Percentiles rank a stretch among this genome's conserved stretches.
phyloP scores from a whole-genome alignment of 2,888 invertebrate species.

The Eupeodes latifasciatus region DNA sequence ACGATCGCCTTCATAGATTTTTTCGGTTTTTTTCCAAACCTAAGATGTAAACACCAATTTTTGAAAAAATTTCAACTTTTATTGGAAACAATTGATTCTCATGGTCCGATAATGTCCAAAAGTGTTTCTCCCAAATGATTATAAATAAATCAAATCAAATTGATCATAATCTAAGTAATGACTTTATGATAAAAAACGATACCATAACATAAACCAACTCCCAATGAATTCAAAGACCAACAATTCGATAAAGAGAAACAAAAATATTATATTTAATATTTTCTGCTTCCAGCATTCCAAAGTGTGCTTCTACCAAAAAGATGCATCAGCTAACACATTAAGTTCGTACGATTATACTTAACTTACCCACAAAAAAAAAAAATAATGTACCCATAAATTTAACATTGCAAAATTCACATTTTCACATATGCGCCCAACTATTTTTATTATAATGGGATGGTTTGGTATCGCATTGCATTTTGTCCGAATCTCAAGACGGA shows the following conservation, averaged over 20 bases:
- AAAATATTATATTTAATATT: conserved; percentile 50
- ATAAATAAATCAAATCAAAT: too few relatives aligned
- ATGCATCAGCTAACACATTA: conserved; percentile 46
- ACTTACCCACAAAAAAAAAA: not conserved
- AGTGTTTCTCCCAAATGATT: too few relatives aligned
- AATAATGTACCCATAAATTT: conserved; percentile 48
- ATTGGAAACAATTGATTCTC: too few relatives aligned
- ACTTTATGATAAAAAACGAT: too few relatives aligned
- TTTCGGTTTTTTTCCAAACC: too few relatives aligned
- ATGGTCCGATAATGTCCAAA: too few relatives aligned
- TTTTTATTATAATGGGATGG: conserved; percentile 1
- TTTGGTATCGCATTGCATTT: conserved; percentile 40
- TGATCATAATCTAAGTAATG: too few relatives aligned
- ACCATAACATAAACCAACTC: too few relatives aligned
- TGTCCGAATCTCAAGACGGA: conserved; percentile 31
- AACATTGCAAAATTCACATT: conserved; percentile 63
- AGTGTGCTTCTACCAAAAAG: conserved; percentile 57
- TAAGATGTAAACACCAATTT: too few relatives aligned
- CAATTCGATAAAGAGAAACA: conserved; percentile 11
- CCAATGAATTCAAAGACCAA: conserved; percentile 40
- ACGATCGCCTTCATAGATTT: too few relatives aligned
- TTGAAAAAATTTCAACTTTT: too few relatives aligned
- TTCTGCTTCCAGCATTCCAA: conserved; percentile 71
- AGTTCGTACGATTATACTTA: conserved; percentile 9
- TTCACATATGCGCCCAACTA: conserved; percentile 35